Conservation (phyloP, 2,797 vertebrate species). For the Galagoides demidoff region DNA sequence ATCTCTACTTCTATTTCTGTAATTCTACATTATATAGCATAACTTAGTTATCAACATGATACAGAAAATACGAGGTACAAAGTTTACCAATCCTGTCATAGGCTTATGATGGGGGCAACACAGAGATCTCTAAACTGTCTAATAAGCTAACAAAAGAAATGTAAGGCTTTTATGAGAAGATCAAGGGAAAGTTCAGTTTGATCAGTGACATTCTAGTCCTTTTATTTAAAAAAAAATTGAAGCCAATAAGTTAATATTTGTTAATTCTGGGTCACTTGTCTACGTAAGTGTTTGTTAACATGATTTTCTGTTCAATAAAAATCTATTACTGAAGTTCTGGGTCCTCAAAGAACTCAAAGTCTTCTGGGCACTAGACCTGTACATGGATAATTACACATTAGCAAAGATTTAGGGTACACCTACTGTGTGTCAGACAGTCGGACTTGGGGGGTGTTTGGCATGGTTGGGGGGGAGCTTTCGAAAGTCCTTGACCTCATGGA, state of each 20-base stretch:
- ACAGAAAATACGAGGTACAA: not conserved
- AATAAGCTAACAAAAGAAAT: slow-evolving; percentile 23
- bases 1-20: not conserved
- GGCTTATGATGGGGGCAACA: not conserved
- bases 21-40: not conserved
- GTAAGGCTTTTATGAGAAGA: not conserved
- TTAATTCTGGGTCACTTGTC: not conserved
- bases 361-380: not conserved
- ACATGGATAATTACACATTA: not conserved
- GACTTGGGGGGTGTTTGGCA: too few species aligned
- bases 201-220: not conserved
- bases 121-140: slow-evolving; percentile 18
- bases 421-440: not conserved
- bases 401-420: not conserved
- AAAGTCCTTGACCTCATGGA: not conserved
- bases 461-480: not conserved
- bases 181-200: not conserved
- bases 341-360: not conserved
- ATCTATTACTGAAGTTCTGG: not conserved
- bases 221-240: not conserved
- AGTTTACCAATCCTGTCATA: not conserved
- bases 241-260: not conserved
- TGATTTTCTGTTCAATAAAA: not conserved
- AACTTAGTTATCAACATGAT: not conserved
- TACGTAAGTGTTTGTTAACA: not conserved